Evolutionary conservation across 2,797 vertebrate genomes (phyloP).

Genomic region (Acanthurus leucopareius): DNA sequence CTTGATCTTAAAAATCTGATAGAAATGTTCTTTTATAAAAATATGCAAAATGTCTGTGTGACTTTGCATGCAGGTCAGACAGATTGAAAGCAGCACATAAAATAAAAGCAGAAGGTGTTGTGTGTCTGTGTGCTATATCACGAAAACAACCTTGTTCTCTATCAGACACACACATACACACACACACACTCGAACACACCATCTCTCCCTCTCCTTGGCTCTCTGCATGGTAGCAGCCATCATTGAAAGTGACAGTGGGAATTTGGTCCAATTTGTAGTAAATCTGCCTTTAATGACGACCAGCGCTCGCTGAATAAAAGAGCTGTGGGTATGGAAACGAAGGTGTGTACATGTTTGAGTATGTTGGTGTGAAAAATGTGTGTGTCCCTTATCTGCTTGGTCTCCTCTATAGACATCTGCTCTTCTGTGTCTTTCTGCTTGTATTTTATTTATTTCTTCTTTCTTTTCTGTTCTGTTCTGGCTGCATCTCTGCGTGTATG

Average conservation of each 20-base stretch:
- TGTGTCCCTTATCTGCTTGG: slow-evolving; percentile 4
- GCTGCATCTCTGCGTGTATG: slow-evolving; percentile 64
- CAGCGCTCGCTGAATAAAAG: slow-evolving; percentile 84
- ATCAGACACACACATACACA: slow-evolving; percentile 31
- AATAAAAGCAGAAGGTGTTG: slow-evolving; percentile 16
- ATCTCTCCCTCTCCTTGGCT: slow-evolving; percentile 48
- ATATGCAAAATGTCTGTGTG: background rate
- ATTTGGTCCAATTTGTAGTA: slow-evolving; percentile 98
- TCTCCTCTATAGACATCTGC: slow-evolving; percentile 34
- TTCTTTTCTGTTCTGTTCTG: slow-evolving; percentile 28
- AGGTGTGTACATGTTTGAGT: slow-evolving; percentile 15
- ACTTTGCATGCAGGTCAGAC: background rate
- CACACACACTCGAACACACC: slow-evolving; percentile 56
- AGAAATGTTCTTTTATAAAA: background rate
- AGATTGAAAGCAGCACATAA: slow-evolving; percentile 14
- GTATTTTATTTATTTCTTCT: slow-evolving; percentile 20
- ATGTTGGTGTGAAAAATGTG: slow-evolving; percentile 1
- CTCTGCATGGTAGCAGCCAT: slow-evolving; percentile 88
- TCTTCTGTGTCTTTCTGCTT: slow-evolving; percentile 38
- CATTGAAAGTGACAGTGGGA: slow-evolving; percentile 98
- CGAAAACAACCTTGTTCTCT: slow-evolving; percentile 30
- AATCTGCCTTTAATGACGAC: slow-evolving; percentile 96
- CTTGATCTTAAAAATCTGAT: background rate
- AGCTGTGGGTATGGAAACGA: slow-evolving; percentile 89
- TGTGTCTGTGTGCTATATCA: slow-evolving; percentile 28